Percentiles rank a stretch among this genome's conserved stretches.
Evolutionary conservation across 1,140 invertebrate species (phyloP).

Genomic region (Calliopsis andreniformis): DNA sequence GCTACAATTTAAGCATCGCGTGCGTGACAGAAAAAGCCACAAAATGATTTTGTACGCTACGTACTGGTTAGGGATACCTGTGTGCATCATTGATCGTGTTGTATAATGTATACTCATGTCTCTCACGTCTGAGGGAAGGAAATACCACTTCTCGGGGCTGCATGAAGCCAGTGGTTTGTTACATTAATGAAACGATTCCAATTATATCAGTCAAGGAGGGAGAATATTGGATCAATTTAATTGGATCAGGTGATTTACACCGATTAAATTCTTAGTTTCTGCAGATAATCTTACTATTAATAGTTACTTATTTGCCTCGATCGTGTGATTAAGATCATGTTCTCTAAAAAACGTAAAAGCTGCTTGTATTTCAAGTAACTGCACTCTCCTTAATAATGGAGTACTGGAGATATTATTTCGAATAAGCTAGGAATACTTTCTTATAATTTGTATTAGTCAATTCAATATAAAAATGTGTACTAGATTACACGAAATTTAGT

Average conservation of each 20-base stretch:
- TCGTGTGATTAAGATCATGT: neutral
- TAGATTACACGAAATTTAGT: no score
- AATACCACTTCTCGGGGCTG: neutral
- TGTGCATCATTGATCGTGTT: neutral
- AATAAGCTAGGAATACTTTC: no score
- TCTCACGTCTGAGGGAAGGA: neutral
- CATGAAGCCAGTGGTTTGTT: slow-evolving; percentile 13
- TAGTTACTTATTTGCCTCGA: neutral
- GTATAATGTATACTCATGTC: slow-evolving; percentile 1
- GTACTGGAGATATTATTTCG: no score
- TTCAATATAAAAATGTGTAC: no score
- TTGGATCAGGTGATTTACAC: slow-evolving; percentile 37
- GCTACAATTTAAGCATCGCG: slow-evolving; percentile 18
- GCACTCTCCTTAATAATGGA: no score
- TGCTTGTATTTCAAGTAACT: neutral
- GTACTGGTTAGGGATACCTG: neutral
- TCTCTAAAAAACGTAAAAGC: neutral
- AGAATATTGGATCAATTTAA: slow-evolving; percentile 25
- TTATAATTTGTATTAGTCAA: no score
- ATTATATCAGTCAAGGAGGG: neutral
- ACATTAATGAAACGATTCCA: slow-evolving; percentile 40
- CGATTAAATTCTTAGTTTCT: slow-evolving; percentile 20
- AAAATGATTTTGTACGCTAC: slow-evolving; percentile 17
- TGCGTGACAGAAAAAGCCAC: neutral
- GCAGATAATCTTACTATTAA: no score